These are phyloP conservation scores for Galbula dea DNA, from an alignment of 2,113 vertebrate species.

Conservation along the genomic window DNA sequence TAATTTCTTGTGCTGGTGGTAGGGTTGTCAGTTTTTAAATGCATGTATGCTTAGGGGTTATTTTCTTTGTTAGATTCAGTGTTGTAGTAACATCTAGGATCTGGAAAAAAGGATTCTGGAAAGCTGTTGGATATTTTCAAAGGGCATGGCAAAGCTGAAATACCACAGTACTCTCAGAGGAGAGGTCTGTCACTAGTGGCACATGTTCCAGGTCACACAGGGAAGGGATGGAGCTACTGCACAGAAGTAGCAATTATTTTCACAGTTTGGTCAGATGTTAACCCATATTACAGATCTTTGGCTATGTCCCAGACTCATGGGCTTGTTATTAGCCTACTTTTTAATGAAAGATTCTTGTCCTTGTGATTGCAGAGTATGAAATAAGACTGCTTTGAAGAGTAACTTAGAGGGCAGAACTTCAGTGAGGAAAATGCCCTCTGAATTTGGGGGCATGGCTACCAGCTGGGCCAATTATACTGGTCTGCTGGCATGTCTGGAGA, in stretches of 20 bases:
- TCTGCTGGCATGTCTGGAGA: neutral
- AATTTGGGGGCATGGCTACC: neutral
- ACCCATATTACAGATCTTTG: neutral
- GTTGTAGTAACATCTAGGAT: neutral
- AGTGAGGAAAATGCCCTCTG: neutral
- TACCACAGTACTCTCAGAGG: neutral
- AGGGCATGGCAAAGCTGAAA: neutral
- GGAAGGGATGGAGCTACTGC: neutral
- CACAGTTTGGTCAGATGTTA: constrained; percentile 25
- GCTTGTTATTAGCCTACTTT: neutral
- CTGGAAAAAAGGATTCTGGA: neutral
- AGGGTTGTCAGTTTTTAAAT: neutral
- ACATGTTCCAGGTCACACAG: neutral
- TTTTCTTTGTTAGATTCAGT: neutral
- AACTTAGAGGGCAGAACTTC: neutral
- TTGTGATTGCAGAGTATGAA: neutral
- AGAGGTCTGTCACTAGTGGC: neutral
- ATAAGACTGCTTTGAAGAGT: neutral
- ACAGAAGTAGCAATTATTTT: neutral
- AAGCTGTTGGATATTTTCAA: neutral
- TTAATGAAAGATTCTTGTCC: neutral
- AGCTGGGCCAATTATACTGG: neutral
- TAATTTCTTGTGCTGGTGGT: neutral
- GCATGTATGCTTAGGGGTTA: rapidly evolving
- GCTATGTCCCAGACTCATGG: neutral